phyloP scores from a whole-genome alignment of 2,888 invertebrate genomes.

The Abscondita cerata region DNA sequence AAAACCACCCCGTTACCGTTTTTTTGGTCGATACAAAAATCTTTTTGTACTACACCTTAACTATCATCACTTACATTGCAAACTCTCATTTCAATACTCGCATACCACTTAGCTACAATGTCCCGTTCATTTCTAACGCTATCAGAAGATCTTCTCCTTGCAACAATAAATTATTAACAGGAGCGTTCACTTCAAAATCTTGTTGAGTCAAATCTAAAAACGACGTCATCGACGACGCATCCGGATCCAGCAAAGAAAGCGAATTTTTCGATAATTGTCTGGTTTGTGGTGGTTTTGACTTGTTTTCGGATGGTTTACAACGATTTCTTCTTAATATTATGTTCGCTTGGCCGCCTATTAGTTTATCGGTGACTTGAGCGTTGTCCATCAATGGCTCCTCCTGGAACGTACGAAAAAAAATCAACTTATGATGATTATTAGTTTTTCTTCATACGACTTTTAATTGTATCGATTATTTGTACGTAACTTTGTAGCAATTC shows the following conservation, averaged over 20 bases:
- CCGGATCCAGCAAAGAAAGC: conserved; percentile 57
- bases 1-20: background rate
- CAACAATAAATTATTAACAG: conserved; percentile 57
- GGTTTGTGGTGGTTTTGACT: background rate
- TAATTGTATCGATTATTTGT: too few relatives aligned
- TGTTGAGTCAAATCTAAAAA: conserved; percentile 61
- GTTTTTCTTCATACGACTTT: too few relatives aligned
- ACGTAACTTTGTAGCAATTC: too few relatives aligned
- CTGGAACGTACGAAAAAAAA: conserved; percentile 21
- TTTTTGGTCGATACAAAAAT: conserved; percentile 1
- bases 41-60: conserved; percentile 11
- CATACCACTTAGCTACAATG: conserved; percentile 48
- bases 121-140: conserved; percentile 56
- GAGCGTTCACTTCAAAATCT: conserved; percentile 65
- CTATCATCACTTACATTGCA: conserved; percentile 26
- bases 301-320: conserved; percentile 29
- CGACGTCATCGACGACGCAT: conserved; percentile 56
- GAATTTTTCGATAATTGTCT: conserved; percentile 49
- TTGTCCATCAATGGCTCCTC: conserved; percentile 24
- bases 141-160: conserved; percentile 61
- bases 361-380: conserved; percentile 15
- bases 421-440: too few relatives aligned
- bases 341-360: conserved; percentile 13
- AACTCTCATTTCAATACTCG: conserved; percentile 31
- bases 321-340: conserved; percentile 28